Conservation (phyloP, 1,140 invertebrate genomes). For the Adoxophyes honmai region DNA sequence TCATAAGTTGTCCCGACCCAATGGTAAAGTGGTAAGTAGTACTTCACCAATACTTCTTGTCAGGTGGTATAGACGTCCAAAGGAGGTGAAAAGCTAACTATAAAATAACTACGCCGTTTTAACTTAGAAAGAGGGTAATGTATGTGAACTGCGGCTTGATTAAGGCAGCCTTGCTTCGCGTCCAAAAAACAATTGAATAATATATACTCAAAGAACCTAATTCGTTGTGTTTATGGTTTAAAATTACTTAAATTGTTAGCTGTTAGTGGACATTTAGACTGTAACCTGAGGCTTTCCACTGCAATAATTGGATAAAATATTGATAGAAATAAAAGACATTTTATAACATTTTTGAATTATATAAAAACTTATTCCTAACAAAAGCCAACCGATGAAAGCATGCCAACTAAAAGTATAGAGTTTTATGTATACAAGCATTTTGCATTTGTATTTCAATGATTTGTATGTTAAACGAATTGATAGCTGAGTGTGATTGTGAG, state of each 20-base stretch:
- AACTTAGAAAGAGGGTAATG: too few relatives aligned
- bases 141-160: too few relatives aligned
- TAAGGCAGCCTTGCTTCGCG: too few relatives aligned
- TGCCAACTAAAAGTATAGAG: constrained; percentile 35
- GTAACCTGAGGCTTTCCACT: constrained; percentile 58
- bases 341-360: constrained; percentile 36
- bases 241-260: constrained; percentile 30
- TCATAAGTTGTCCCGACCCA: too few relatives aligned
- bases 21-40: too few relatives aligned
- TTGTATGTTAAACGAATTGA: not conserved
- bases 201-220: too few relatives aligned
- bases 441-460: not conserved
- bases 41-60: too few relatives aligned
- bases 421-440: not conserved
- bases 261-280: constrained; percentile 51
- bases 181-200: too few relatives aligned
- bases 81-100: too few relatives aligned
- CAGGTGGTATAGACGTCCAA: too few relatives aligned
- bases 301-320: constrained; percentile 38
- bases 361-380: constrained; percentile 31
- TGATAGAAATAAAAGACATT: constrained; percentile 48
- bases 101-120: too few relatives aligned
- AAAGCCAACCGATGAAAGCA: constrained; percentile 37
- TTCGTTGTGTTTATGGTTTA: constrained; percentile 24
- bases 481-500: constrained; percentile 16